These are phyloP conservation scores for Cotesia glomerata DNA, from an alignment of 1,140 invertebrate species.

Conservation along the genomic window DNA sequence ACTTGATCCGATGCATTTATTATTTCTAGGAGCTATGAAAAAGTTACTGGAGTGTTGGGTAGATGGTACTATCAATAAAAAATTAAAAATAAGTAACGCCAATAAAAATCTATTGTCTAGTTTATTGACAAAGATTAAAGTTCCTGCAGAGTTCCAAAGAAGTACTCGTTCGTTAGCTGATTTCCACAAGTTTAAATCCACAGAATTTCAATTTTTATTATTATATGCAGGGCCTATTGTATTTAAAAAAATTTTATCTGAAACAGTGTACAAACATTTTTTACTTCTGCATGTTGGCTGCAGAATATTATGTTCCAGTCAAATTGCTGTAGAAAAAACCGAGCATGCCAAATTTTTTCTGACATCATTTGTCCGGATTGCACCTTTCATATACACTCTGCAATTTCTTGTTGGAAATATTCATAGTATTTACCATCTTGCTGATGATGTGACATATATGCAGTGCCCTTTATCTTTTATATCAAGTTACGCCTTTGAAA, in stretches of 20 bases:
- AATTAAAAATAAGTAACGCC: background rate
- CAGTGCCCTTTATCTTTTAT: slow-evolving; percentile 12
- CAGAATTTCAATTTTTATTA: slow-evolving; percentile 31
- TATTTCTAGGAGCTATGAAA: slow-evolving; percentile 21
- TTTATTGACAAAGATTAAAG: slow-evolving; percentile 14
- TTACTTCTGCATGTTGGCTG: slow-evolving; percentile 33
- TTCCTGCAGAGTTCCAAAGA: slow-evolving; percentile 38
- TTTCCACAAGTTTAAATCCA: slow-evolving; percentile 33
- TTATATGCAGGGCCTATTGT: slow-evolving; percentile 34
- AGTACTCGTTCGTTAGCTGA: slow-evolving; percentile 30
- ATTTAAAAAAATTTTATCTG: slow-evolving; percentile 29
- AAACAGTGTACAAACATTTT: slow-evolving; percentile 33
- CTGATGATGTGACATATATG: slow-evolving; percentile 23
- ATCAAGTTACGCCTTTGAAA: slow-evolving; percentile 24
- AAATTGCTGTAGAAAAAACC: slow-evolving; percentile 15
- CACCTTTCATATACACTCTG: slow-evolving; percentile 25
- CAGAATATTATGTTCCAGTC: slow-evolving; percentile 32
- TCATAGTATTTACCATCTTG: slow-evolving; percentile 35
- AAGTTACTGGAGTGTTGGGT: slow-evolving; percentile 24
- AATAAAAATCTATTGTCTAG: background rate
- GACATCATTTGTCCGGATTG: slow-evolving; percentile 26
- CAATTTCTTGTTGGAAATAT: slow-evolving; percentile 31
- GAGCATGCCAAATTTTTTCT: slow-evolving; percentile 29
- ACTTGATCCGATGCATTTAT: slow-evolving; percentile 26
- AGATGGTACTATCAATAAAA: background rate